phyloP scores from a whole-genome alignment of 2,888 invertebrate species.

The Rhagonycha lutea region DNA sequence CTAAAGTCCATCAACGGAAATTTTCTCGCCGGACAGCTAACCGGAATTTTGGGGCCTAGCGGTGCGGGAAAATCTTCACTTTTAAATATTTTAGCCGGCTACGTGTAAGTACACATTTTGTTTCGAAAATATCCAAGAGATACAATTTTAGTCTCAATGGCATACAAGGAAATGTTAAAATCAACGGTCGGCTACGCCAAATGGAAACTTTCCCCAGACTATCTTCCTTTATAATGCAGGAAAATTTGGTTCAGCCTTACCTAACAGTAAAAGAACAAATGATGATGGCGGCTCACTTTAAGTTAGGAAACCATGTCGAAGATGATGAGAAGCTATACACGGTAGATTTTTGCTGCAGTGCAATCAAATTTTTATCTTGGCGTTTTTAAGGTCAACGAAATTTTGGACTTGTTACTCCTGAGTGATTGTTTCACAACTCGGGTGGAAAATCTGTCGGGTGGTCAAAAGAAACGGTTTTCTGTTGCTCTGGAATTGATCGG shows the following conservation, averaged over 20 bases:
- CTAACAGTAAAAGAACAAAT: slow-evolving; percentile 76
- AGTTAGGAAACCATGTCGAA: slow-evolving; percentile 59
- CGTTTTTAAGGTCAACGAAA: slow-evolving; percentile 67
- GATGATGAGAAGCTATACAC: neutral
- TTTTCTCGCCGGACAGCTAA: slow-evolving; percentile 21
- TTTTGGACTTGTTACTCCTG: slow-evolving; percentile 72
- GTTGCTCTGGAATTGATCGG: slow-evolving; percentile 79
- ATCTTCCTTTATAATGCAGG: slow-evolving; percentile 83
- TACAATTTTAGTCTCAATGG: slow-evolving; percentile 54
- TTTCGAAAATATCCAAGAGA: neutral
- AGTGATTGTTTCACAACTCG: slow-evolving; percentile 67
- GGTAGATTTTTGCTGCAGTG: neutral
- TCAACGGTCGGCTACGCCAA: slow-evolving; percentile 70
- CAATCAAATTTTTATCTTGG: neutral
- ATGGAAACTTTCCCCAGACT: slow-evolving; percentile 73
- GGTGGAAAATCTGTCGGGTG: slow-evolving; percentile 72
- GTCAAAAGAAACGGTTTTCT: slow-evolving; percentile 77
- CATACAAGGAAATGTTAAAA: slow-evolving; percentile 68
- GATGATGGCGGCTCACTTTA: slow-evolving; percentile 74
- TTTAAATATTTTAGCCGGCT: slow-evolving; percentile 21
- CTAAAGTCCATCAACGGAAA: slow-evolving; percentile 22
- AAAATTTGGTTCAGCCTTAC: slow-evolving; percentile 71
- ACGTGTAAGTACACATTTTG: slow-evolving; percentile 14
- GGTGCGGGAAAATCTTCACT: slow-evolving; percentile 26
- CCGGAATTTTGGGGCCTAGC: slow-evolving; percentile 19